These are phyloP conservation scores for Graphium colonna DNA, from an alignment of 2,888 invertebrate species.

Conservation along the genomic window DNA sequence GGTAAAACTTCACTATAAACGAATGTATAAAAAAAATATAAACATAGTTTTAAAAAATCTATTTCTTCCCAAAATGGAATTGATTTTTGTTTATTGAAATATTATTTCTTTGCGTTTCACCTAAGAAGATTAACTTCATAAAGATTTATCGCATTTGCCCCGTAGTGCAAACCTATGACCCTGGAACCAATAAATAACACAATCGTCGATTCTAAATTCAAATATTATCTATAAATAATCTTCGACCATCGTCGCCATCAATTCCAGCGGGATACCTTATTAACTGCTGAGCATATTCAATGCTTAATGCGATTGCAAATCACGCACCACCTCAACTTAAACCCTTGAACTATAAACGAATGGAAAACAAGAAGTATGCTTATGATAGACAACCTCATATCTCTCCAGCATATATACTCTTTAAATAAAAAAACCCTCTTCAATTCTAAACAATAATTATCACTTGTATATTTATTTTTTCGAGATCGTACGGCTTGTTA, in stretches of 20 bases:
- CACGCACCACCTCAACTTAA: neutral
- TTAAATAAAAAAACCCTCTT: neutral
- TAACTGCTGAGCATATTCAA: slow-evolving; percentile 4
- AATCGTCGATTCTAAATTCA: slow-evolving; percentile 1
- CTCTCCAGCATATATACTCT: neutral
- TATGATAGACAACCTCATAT: neutral
- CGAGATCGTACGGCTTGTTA: too few species aligned
- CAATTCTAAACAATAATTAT: neutral
- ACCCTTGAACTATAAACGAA: neutral
- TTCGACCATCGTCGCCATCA: slow-evolving; percentile 5
- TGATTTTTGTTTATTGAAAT: too few species aligned
- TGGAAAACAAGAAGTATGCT: neutral
- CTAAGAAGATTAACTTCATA: too few species aligned
- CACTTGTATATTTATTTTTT: too few species aligned
- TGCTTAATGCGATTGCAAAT: slow-evolving; percentile 9
- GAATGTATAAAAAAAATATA: too few species aligned
- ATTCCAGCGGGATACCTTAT: slow-evolving; percentile 16
- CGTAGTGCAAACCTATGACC: neutral
- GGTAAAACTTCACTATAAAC: too few species aligned
- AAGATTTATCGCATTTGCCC: neutral
- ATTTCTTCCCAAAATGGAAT: too few species aligned
- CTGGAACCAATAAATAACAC: slow-evolving; percentile 1
- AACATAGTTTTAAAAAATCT: too few species aligned
- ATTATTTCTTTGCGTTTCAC: too few species aligned
- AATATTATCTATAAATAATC: slow-evolving; percentile 17